Percentiles rank a stretch among this genome's conserved stretches.
phyloP scores from a whole-genome alignment of 2,113 vertebrate species.

The Dolichotis patagonum region DNA sequence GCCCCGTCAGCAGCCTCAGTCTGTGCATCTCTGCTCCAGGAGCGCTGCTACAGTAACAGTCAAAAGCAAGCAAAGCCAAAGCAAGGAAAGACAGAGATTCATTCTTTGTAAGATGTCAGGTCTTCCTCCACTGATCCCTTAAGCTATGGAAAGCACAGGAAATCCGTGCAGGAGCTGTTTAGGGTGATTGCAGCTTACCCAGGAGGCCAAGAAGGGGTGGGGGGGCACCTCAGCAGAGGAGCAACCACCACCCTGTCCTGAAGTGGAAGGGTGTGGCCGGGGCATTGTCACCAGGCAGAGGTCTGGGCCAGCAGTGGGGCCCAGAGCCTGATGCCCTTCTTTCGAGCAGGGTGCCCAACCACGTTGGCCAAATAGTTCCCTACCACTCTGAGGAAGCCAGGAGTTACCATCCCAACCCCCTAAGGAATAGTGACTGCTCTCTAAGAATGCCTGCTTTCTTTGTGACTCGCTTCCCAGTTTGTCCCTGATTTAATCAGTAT shows the following conservation, averaged over 20 bases:
- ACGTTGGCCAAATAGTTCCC: neutral
- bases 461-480: no score
- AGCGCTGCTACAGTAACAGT: neutral
- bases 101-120: neutral
- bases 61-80: neutral
- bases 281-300: rapidly evolving
- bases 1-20: neutral
- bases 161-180: neutral
- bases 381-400: no score
- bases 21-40: neutral
- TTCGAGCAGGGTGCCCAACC: neutral
- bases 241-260: rapidly evolving
- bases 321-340: neutral
- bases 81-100: neutral
- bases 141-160: neutral
- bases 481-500: no score
- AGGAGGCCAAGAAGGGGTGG: neutral
- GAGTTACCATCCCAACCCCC: no score
- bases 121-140: neutral
- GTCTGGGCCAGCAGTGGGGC: neutral
- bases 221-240: neutral
- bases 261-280: neutral
- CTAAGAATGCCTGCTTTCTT: no score
- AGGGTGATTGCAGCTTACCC: no score
- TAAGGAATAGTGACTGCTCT: no score